Percentiles rank a stretch among this genome's conserved stretches.
Evolutionary conservation across 2,888 invertebrate genomes (phyloP).

Genomic region (Agrochola lota): DNA sequence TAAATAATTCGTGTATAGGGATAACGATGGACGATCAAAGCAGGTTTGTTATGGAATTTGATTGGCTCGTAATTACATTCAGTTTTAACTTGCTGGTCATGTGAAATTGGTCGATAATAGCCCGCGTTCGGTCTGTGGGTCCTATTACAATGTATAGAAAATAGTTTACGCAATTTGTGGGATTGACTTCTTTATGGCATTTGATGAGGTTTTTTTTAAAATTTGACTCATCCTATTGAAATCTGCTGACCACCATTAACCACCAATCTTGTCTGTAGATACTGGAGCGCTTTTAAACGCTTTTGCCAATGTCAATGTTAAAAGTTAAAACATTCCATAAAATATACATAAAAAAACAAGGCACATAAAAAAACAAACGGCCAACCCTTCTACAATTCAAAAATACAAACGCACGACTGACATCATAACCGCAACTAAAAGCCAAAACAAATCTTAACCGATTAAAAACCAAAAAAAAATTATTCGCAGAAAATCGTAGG

Average conservation of each 20-base stretch:
- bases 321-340: too few relatives aligned
- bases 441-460: conserved; percentile 57
- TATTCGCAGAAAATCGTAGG: conserved; percentile 76
- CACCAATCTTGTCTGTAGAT: not conserved
- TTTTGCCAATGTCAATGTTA: too few relatives aligned
- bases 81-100: conserved; percentile 63
- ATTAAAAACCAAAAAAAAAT: conserved; percentile 69
- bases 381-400: conserved; percentile 19
- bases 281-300: too few relatives aligned
- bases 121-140: conserved; percentile 22
- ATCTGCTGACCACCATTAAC: not conserved
- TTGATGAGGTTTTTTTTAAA: not conserved
- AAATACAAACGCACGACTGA: conserved; percentile 1
- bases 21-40: conserved; percentile 71
- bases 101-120: conserved; percentile 64
- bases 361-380: not conserved
- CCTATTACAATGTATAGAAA: conserved; percentile 41
- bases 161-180: conserved; percentile 22
- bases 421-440: conserved; percentile 46
- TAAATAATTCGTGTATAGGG: conserved; percentile 71
- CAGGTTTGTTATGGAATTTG: conserved; percentile 72
- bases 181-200: not conserved
- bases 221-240: not conserved
- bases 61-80: conserved; percentile 73
- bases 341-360: not conserved